Conservation (phyloP, 2,888 invertebrate species). For the Diaperis boleti region DNA sequence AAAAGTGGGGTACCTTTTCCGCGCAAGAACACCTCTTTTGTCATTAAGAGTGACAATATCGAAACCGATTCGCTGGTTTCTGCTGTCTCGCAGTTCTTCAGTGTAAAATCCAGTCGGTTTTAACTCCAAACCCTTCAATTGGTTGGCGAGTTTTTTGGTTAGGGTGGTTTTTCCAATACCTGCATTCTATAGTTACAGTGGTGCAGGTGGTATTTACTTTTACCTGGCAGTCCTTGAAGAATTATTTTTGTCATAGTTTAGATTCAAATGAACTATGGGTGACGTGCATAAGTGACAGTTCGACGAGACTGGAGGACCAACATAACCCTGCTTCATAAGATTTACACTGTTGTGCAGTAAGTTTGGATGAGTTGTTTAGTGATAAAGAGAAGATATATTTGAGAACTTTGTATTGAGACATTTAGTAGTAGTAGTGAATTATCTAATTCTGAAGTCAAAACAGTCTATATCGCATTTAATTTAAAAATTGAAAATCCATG, state of each 20-base stretch:
- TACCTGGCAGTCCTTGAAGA: not conserved
- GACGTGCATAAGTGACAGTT: too few species aligned
- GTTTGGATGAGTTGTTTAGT: too few species aligned
- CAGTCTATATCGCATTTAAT: too few species aligned
- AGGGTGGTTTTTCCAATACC: slow-evolving; percentile 79
- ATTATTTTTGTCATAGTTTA: not conserved
- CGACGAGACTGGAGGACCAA: too few species aligned
- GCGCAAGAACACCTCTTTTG: slow-evolving; percentile 68
- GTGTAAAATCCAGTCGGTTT: slow-evolving; percentile 73
- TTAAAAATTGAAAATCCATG: too few species aligned
- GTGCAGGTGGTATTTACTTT: not conserved
- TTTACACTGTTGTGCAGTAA: too few species aligned
- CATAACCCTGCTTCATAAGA: too few species aligned
- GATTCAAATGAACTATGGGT: too few species aligned
- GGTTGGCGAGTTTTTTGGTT: slow-evolving; percentile 67
- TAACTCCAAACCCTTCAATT: slow-evolving; percentile 59
- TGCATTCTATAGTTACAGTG: slow-evolving; percentile 45
- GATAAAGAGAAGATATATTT: too few species aligned
- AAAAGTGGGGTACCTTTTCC: slow-evolving; percentile 66
- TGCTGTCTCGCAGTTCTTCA: slow-evolving; percentile 70
- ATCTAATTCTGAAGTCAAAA: too few species aligned
- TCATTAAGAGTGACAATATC: slow-evolving; percentile 71
- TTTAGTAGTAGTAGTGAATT: too few species aligned
- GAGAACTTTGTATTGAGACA: too few species aligned
- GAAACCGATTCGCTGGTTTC: slow-evolving; percentile 71